These are phyloP conservation scores for Mormyrus proboscirostris DNA, from an alignment of 2,797 vertebrate genomes.

Conservation along the genomic window DNA sequence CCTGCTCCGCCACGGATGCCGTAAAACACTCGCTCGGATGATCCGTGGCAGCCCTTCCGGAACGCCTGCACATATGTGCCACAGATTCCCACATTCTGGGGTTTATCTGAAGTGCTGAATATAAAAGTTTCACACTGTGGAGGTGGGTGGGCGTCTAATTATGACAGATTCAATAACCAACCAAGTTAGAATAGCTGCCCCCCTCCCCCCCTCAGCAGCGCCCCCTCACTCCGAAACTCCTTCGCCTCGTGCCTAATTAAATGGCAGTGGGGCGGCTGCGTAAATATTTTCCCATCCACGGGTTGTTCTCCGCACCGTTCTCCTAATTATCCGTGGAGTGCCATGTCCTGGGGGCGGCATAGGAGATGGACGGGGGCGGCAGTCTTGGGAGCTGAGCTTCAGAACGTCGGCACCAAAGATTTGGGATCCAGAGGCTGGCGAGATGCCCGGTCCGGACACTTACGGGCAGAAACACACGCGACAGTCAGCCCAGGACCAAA, in stretches of 20 bases:
- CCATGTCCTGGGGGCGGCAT: background rate
- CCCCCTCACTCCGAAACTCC: conserved; percentile 28
- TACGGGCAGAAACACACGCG: background rate
- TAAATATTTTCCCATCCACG: conserved; percentile 57
- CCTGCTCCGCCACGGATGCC: background rate
- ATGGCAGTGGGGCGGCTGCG: conserved; percentile 53
- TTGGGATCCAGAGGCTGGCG: background rate
- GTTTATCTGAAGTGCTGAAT: background rate
- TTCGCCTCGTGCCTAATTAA: conserved; percentile 55
- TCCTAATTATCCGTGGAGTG: conserved; percentile 10
- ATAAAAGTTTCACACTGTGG: background rate
- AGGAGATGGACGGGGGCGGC: background rate
- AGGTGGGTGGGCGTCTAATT: conserved; percentile 6
- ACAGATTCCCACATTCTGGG: background rate
- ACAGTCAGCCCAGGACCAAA: background rate
- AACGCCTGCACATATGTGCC: background rate
- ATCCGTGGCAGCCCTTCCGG: background rate
- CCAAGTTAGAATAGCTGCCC: background rate
- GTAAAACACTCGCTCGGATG: background rate
- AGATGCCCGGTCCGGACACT: background rate
- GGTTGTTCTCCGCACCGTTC: background rate
- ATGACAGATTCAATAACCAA: background rate
- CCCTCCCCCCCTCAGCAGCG: background rate
- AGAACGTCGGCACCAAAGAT: background rate
- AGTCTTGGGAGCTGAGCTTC: background rate